Conservation (phyloP, 2,888 invertebrate species). For the Marronus borbonicus region DNA sequence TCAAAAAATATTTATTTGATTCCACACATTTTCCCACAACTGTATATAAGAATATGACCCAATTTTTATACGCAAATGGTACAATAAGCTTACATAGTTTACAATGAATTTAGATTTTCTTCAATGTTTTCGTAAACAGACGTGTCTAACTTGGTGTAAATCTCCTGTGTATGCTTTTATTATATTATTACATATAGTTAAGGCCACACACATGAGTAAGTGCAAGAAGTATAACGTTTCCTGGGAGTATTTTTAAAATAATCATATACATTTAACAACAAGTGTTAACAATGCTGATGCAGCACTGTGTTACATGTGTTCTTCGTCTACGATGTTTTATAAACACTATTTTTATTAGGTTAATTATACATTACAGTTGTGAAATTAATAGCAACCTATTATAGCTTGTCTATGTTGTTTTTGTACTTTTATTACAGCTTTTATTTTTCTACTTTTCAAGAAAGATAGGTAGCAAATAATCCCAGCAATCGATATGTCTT, state of each 20-base stretch:
- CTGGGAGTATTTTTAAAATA: conserved; percentile 48
- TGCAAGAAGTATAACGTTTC: conserved; percentile 48
- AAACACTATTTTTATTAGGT: conserved; percentile 44
- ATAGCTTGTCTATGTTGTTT: not conserved
- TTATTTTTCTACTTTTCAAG: not conserved
- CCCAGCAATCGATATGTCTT: not conserved
- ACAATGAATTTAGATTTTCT: conserved; percentile 20
- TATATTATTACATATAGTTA: conserved; percentile 39
- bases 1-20: too few relatives aligned
- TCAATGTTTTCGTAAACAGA: conserved; percentile 32
- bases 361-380: conserved; percentile 42
- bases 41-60: too few relatives aligned
- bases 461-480: conserved; percentile 7
- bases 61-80: too few relatives aligned
- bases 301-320: conserved; percentile 49
- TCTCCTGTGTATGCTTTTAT: conserved; percentile 35
- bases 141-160: conserved; percentile 34
- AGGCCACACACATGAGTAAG: conserved; percentile 51
- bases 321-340: conserved; percentile 44
- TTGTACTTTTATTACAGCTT: not conserved
- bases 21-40: too few relatives aligned
- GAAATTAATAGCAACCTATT: conserved; percentile 28
- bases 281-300: conserved; percentile 49
- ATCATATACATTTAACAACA: conserved; percentile 46
- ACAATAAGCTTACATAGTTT: conserved; percentile 15